Evolutionary conservation across 2,797 vertebrate species (phyloP), one percentile per base, ranked within the genome.

Genomic region (Alcedo quadribrachys): DNA sequence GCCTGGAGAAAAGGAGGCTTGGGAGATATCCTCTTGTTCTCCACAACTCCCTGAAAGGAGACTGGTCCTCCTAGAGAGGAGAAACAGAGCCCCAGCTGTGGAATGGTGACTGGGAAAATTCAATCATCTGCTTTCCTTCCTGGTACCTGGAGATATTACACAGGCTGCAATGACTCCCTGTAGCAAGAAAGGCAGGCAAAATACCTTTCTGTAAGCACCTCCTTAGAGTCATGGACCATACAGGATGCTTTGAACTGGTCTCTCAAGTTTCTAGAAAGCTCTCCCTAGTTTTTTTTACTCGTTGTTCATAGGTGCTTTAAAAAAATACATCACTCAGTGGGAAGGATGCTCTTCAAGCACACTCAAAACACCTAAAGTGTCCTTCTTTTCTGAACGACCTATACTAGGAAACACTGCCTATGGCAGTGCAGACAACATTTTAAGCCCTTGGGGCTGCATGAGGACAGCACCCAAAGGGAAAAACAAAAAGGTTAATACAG

Each of bases 181-280:
- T 2, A 54, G n/a, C 15, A 13, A 11, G 25, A 25, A 65, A 73
- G 21, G 33, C 51, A 3, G 40, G 10, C 24, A 81, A 68, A 68
- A 77, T 1, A 1, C 2, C 9, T 9, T 15, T 12, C 35, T 16
- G 10, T 17, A 43, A 28, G 13, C 4, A 5, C 17, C 50, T 24
- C 32, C 24, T 9, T 0, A 22, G 27, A 27, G 16, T 2, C 9
- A 37, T 42, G 45, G 40, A 40, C 28, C 55, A 25, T 28, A 16
- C 43, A 53, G 55, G 24, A 18, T 8, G 2, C 21, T 74, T 40
- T 8, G 30, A 42, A 53, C 15, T 8, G 6, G 5, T n/a, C 12
- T 58, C 42, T 84, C 46, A 2, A 11, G 58, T 68, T 75, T 46
- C 42, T 43, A 46, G 69, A 42, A 78, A 75, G 12, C 60, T 73